These are phyloP conservation scores for Toxostoma redivivum DNA, from an alignment of 2,113 vertebrate genomes.

Conservation along the genomic window DNA sequence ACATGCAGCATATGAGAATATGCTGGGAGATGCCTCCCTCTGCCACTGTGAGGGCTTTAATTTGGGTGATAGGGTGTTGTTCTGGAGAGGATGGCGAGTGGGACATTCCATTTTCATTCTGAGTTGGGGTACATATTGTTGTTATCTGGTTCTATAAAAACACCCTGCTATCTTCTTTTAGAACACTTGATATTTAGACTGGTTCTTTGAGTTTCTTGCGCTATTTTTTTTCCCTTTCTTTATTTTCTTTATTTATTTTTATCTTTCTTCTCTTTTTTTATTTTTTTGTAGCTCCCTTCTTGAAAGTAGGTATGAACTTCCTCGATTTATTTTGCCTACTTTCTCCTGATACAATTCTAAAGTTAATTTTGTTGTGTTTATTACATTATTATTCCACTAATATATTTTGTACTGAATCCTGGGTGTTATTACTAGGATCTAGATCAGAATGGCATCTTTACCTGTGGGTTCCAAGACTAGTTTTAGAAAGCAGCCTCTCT, in stretches of 20 bases:
- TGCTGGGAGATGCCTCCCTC: neutral
- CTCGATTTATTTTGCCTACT: neutral
- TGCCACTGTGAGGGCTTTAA: neutral
- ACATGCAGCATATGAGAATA: neutral
- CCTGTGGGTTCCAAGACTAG: neutral
- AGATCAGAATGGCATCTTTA: neutral
- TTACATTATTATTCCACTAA: neutral
- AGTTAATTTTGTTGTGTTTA: neutral
- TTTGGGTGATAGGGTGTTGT: neutral
- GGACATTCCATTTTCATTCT: neutral
- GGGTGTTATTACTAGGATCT: neutral
- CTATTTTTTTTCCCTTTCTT: rapidly evolving
- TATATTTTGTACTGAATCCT: neutral
- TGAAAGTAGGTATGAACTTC: neutral
- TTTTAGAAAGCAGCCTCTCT: neutral
- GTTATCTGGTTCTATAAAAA: neutral
- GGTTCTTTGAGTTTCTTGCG: neutral
- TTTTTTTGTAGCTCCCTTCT: neutral
- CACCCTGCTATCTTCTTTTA: neutral
- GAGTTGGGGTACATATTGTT: neutral
- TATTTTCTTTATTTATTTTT: no score
- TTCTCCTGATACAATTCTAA: neutral
- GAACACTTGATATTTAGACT: neutral
- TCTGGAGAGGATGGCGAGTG: neutral
- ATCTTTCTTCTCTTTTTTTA: neutral